phyloP scores from a whole-genome alignment of 2,797 vertebrate genomes.

The Coendou prehensilis region DNA sequence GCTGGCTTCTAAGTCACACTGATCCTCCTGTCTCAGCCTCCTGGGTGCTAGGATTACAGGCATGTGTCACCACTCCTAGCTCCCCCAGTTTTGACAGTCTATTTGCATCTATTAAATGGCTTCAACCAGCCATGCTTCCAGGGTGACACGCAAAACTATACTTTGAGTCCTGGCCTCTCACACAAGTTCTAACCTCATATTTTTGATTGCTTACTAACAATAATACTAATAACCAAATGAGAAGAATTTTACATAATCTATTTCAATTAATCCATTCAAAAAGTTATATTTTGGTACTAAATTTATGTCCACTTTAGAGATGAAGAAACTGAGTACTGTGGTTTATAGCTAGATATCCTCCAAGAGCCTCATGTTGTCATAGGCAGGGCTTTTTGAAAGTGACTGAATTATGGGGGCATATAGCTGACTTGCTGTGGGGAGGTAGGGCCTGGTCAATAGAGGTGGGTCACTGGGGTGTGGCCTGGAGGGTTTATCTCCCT shows the following conservation, averaged over 20 bases:
- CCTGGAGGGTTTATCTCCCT: not conserved
- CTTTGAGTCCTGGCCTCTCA: not conserved
- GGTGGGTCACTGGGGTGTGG: not conserved
- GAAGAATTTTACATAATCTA: not conserved
- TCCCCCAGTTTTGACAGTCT: not conserved
- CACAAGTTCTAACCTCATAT: not conserved
- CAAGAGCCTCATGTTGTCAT: not conserved
- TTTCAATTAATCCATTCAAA: not conserved
- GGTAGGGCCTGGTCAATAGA: not conserved
- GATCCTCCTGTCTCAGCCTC: not conserved
- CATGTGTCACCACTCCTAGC: not conserved
- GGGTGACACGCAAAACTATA: not conserved
- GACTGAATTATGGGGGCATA: not conserved
- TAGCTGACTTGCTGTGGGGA: not conserved
- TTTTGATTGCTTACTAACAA: not conserved
- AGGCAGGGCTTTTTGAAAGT: not conserved
- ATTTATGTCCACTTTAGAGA: not conserved
- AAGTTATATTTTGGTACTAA: not conserved
- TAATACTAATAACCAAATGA: not conserved
- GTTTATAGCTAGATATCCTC: not conserved
- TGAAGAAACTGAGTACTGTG: not conserved
- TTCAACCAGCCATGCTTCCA: not conserved
- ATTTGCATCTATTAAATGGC: not conserved
- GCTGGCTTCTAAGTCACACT: not conserved
- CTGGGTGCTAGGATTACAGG: not conserved